A percentile compares a stretch with the other conserved stretches of the same genome.
These are phyloP conservation scores for Drepana arcuata DNA, from an alignment of 1,140 invertebrate genomes.

Conservation along the genomic window DNA sequence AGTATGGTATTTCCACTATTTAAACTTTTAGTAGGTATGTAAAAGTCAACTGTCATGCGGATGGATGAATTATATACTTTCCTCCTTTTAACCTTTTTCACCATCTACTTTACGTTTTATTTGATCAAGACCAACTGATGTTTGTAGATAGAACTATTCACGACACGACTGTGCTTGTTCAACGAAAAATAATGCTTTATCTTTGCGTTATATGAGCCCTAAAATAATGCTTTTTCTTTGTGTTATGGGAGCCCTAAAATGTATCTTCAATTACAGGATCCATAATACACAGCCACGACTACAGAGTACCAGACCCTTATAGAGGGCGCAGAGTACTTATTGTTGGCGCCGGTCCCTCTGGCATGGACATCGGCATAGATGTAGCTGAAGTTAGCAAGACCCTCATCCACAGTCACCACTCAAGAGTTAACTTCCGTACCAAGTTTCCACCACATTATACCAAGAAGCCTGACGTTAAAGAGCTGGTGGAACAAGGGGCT, in stretches of 20 bases:
- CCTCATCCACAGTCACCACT: conserved; percentile 80
- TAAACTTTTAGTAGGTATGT: no score
- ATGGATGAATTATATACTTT: no score
- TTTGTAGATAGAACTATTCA: no score
- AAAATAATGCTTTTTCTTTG: background rate
- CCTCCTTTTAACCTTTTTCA: no score
- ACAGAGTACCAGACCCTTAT: conserved; percentile 79
- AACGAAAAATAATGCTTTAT: no score
- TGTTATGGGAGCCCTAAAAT: background rate
- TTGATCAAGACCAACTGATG: no score
- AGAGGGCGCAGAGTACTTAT: conserved; percentile 79
- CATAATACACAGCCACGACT: conserved; percentile 88
- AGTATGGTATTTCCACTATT: no score
- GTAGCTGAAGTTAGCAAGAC: conserved; percentile 76
- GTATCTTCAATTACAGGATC: conserved; percentile 34
- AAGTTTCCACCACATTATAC: conserved; percentile 77
- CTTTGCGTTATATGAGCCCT: no score
- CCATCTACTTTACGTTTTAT: no score
- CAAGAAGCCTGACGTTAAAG: conserved; percentile 75
- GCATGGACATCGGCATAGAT: conserved; percentile 86
- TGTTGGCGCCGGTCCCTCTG: conserved; percentile 89
- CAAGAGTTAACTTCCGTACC: conserved; percentile 51
- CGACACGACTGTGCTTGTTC: no score
- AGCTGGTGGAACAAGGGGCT: conserved; percentile 73
- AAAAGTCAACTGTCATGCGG: no score